Conservation (phyloP, 2,113 vertebrate genomes). For the Gnathonemus echidnorhynchus region DNA sequence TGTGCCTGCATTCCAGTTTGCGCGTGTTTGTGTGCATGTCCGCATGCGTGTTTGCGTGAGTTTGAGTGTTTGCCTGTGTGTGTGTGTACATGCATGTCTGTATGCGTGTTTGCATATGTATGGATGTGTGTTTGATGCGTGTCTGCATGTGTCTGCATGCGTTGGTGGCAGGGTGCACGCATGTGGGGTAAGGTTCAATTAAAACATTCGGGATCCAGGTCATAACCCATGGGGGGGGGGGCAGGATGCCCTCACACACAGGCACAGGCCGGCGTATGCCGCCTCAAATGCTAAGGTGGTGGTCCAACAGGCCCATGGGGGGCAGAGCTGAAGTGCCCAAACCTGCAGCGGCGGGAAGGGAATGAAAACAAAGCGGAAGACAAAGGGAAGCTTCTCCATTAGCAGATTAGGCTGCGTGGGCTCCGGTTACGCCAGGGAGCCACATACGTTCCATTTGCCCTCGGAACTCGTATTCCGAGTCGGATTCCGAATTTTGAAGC, state of each 20-base stretch:
- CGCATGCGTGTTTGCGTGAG: background rate
- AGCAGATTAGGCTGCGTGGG: conserved; percentile 54
- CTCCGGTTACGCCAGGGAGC: conserved; percentile 56
- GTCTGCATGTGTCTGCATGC: background rate
- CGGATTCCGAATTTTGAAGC: too few species aligned
- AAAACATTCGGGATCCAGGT: background rate
- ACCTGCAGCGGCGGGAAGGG: conserved; percentile 35
- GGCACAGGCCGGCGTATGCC: background rate
- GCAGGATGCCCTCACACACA: conserved; percentile 5
- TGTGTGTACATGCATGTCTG: background rate
- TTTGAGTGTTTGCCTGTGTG: background rate
- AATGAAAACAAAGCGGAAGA: conserved; percentile 58
- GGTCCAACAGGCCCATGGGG: background rate
- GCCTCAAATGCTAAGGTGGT: background rate
- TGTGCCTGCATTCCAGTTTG: background rate
- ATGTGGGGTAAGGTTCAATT: background rate
- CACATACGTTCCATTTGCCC: too few species aligned
- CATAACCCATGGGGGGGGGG: background rate
- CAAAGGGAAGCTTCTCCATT: conserved; percentile 64
- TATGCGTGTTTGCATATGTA: too few species aligned
- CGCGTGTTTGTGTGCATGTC: background rate
- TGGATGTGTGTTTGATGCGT: background rate
- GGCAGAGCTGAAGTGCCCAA: conserved; percentile 48
- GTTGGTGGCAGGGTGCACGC: background rate
- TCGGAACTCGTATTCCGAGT: too few species aligned